A percentile compares a stretch with the other conserved stretches of the same genome.
phyloP scores from a whole-genome alignment of 2,797 vertebrate species.

The Chaetodon trifasciatus region DNA sequence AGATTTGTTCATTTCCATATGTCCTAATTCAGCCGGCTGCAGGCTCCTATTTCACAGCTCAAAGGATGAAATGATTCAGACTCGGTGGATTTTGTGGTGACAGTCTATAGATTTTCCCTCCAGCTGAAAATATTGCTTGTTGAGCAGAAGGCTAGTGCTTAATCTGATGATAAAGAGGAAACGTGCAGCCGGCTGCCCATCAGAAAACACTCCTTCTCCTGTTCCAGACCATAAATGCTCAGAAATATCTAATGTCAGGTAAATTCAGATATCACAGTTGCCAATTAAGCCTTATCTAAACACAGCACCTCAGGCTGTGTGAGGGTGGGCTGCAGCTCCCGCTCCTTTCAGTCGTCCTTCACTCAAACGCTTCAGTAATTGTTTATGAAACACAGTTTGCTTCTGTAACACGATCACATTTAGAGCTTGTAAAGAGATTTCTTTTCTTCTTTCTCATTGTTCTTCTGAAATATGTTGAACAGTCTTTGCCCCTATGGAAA shows the following conservation, averaged over 20 bases:
- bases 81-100: constrained; percentile 39
- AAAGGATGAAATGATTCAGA: constrained; percentile 58
- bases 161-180: constrained; percentile 43
- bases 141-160: constrained; percentile 17
- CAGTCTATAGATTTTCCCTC: constrained; percentile 37
- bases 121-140: constrained; percentile 16
- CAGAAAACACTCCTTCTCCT: background rate
- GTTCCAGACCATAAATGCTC: background rate
- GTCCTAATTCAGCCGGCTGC: constrained; percentile 56
- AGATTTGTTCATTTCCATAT: constrained; percentile 67
- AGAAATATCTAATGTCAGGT: background rate
- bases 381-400: background rate
- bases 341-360: background rate
- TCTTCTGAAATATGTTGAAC: constrained; percentile 10
- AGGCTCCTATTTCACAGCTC: constrained; percentile 50
- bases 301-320: background rate
- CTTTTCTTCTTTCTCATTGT: background rate
- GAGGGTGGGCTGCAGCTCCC: background rate
- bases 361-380: background rate
- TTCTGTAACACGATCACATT: constrained; percentile 1
- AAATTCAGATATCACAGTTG: background rate
- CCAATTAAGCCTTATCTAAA: background rate
- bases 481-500: constrained; percentile 17
- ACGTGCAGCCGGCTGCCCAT: constrained; percentile 3
- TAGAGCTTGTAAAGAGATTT: background rate